Conservation (phyloP, 2,113 vertebrate genomes). For the Oreamnos americanus region DNA sequence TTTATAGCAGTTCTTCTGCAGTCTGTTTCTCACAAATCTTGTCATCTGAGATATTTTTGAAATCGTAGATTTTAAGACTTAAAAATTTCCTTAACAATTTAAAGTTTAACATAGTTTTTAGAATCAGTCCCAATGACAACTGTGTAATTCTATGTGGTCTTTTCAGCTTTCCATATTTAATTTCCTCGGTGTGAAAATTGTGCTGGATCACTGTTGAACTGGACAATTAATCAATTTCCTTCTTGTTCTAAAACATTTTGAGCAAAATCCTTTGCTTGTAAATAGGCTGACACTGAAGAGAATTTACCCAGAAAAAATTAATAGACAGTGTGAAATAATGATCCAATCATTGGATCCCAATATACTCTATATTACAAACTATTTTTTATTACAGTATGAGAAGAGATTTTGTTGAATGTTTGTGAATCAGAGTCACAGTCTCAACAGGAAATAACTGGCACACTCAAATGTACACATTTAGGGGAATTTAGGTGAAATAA, state of each 20-base stretch:
- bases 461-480: neutral
- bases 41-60: neutral
- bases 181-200: neutral
- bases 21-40: neutral
- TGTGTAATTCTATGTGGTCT: neutral
- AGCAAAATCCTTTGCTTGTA: neutral
- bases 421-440: neutral
- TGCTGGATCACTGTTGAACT: neutral
- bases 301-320: neutral
- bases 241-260: neutral
- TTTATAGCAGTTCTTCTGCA: neutral
- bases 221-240: constrained; percentile 1
- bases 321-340: neutral
- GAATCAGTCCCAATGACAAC: neutral
- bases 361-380: neutral
- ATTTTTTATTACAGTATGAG: neutral
- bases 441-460: neutral
- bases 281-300: neutral
- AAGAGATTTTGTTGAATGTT: neutral
- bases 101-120: neutral
- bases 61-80: neutral
- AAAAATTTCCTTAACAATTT: neutral
- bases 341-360: neutral
- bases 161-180: neutral
- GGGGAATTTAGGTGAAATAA: neutral